These are phyloP conservation scores for Caenorhabditis tropicalis DNA, from an alignment of 1,140 invertebrate genomes.

Conservation along the genomic window DNA sequence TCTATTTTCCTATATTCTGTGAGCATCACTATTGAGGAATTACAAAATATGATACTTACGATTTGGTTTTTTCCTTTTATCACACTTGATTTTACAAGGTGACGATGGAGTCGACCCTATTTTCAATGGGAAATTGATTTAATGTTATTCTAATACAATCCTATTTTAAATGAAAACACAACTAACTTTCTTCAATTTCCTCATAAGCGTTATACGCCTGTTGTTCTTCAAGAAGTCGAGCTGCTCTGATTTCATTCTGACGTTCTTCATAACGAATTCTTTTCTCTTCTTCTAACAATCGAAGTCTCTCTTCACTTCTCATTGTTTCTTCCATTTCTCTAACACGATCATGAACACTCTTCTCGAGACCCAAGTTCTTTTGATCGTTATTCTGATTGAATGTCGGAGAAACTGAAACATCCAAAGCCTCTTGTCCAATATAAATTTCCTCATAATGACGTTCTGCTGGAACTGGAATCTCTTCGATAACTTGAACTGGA, in stretches of 20 bases:
- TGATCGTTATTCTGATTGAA: conserved; percentile 1
- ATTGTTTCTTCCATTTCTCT: conserved; percentile 3
- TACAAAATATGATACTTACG: background rate
- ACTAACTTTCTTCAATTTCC: conserved; percentile 13
- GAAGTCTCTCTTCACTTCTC: background rate
- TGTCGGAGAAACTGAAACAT: conserved; percentile 9
- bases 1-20: too few species aligned
- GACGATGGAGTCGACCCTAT: background rate
- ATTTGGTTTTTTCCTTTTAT: background rate
- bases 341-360: conserved; percentile 11
- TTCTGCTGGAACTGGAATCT: background rate
- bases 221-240: background rate
- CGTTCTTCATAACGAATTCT: background rate
- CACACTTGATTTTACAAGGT: conserved; percentile 32
- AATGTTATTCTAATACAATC: background rate
- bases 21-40: too few species aligned
- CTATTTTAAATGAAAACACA: background rate
- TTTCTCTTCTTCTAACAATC: conserved; percentile 10
- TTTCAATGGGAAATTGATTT: background rate
- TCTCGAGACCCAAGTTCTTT: conserved; percentile 9
- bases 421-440: conserved; percentile 2
- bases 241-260: conserved; percentile 3
- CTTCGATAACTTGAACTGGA: conserved; percentile 5
- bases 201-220: background rate
- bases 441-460: conserved; percentile 24